Conservation (phyloP, 1,140 invertebrate genomes). For the Physella acuta region DNA sequence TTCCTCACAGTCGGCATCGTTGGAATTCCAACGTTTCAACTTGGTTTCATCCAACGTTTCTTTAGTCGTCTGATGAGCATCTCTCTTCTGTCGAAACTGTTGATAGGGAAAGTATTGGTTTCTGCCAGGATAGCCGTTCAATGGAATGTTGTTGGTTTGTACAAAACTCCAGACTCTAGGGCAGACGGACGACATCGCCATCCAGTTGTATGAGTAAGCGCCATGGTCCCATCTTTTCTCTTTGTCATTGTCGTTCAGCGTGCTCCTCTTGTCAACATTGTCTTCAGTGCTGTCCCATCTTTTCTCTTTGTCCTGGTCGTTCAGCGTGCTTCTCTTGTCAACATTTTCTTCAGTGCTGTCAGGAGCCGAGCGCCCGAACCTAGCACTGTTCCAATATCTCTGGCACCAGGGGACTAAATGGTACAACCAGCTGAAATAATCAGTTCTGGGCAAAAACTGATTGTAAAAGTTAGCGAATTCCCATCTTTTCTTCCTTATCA, state of each 20-base stretch:
- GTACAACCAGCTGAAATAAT: no score
- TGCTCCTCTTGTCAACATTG: neutral
- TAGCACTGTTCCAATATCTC: no score
- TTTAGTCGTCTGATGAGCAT: neutral
- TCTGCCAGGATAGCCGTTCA: neutral
- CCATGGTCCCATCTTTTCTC: no score
- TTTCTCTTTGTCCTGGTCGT: neutral
- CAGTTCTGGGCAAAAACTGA: no score
- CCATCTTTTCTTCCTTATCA: no score
- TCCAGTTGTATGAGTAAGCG: no score
- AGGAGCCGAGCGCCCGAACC: no score
- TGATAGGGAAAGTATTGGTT: neutral
- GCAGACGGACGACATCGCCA: neutral
- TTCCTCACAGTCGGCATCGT: slow-evolving; percentile 1
- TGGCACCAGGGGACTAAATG: no score
- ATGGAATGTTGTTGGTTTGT: neutral
- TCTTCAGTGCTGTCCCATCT: slow-evolving; percentile 8
- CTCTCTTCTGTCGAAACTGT: slow-evolving; percentile 4
- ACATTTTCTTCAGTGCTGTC: neutral
- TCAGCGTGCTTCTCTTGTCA: neutral
- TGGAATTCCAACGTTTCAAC: neutral
- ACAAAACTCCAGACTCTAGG: neutral
- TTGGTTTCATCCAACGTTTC: neutral
- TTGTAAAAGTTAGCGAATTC: no score
- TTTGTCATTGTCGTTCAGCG: neutral